phyloP scores from a whole-genome alignment of 2,797 vertebrate genomes.

The Neomorphus geoffroyi region DNA sequence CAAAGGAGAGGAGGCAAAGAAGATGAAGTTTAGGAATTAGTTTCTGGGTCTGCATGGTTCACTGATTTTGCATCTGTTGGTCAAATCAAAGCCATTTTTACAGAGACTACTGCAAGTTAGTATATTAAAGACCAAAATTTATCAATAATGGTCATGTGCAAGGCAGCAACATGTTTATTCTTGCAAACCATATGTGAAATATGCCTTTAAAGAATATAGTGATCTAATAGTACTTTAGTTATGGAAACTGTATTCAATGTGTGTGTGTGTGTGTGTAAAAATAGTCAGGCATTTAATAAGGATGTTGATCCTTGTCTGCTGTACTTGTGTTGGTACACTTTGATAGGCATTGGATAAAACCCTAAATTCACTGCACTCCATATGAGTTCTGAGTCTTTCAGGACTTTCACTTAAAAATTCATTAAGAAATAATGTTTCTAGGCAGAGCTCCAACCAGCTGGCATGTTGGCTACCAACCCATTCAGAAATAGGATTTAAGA shows the following conservation, averaged over 20 bases:
- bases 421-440: constrained; percentile 41
- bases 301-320: background rate
- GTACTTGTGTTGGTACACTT: background rate
- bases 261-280: background rate
- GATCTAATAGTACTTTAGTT: background rate
- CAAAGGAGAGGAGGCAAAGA: background rate
- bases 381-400: background rate
- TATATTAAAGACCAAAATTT: background rate
- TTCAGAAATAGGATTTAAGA: background rate
- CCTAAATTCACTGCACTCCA: background rate
- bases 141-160: background rate
- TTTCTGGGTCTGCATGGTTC: background rate
- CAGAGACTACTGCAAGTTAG: background rate
- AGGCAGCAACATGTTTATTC: background rate
- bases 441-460: constrained; percentile 46
- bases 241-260: background rate
- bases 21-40: background rate
- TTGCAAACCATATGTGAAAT: background rate
- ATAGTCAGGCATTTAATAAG: background rate
- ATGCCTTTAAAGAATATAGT: background rate
- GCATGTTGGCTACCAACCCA: background rate
- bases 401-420: constrained; percentile 7
- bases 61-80: background rate
- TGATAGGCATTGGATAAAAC: background rate
- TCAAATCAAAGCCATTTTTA: background rate